Evolutionary conservation across 2,888 invertebrate genomes (phyloP).

Genomic region (Cheilosia urbana): DNA sequence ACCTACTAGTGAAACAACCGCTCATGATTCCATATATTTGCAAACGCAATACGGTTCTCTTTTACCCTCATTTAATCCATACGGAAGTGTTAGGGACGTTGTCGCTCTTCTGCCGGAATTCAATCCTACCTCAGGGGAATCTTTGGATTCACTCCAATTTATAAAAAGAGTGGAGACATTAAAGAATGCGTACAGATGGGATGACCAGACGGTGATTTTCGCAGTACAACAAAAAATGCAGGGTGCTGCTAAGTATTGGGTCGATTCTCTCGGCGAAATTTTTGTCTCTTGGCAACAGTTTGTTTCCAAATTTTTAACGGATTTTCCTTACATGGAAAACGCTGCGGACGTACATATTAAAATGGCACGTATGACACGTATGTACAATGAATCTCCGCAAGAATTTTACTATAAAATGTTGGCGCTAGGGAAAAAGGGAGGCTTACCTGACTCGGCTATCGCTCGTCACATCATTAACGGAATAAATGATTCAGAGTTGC

Average conservation of each 20-base stretch:
- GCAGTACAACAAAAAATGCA: constrained; percentile 51
- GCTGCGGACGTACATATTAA: no score
- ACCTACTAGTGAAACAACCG: background rate
- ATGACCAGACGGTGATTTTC: constrained; percentile 44
- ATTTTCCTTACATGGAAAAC: constrained; percentile 61
- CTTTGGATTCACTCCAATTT: constrained; percentile 44
- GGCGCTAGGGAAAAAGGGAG: no score
- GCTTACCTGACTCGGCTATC: no score
- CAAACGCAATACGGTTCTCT: constrained; percentile 1
- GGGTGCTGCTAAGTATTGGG: constrained; percentile 62
- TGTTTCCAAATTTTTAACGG: constrained; percentile 38
- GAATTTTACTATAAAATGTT: no score
- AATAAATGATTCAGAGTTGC: no score
- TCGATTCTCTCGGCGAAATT: constrained; percentile 58
- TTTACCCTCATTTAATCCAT: constrained; percentile 2
- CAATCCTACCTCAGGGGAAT: constrained; percentile 36
- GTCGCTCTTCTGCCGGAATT: constrained; percentile 40
- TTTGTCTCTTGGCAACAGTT: constrained; percentile 51
- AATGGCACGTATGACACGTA: no score
- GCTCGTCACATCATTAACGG: no score
- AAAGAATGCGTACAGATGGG: constrained; percentile 56
- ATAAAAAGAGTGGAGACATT: constrained; percentile 37
- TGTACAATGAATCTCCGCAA: no score
- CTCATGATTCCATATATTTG: background rate
- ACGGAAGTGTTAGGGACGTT: constrained; percentile 28